Percentiles rank a stretch among this genome's conserved stretches.
These are phyloP conservation scores for Omphaloscelis lunosa DNA, from an alignment of 2,888 invertebrate genomes.

Conservation along the genomic window DNA sequence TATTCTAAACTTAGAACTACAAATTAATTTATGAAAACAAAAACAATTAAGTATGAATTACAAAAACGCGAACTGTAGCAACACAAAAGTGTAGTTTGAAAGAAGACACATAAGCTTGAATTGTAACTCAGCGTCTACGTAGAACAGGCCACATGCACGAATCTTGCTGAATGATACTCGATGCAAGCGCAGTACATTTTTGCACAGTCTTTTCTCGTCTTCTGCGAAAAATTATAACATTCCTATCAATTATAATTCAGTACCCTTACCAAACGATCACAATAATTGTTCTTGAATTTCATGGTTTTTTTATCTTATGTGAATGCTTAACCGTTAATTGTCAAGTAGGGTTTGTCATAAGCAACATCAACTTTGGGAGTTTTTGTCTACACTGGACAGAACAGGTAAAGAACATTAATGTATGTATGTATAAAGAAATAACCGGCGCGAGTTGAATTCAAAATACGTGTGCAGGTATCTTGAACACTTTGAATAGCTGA, in stretches of 20 bases:
- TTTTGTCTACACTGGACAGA: background rate
- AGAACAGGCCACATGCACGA: background rate
- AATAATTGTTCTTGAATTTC: background rate
- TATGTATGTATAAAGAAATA: too few species aligned
- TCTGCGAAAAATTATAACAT: background rate
- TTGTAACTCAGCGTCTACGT: background rate
- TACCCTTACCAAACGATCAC: too few species aligned
- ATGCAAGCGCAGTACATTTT: constrained; percentile 26
- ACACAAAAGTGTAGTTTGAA: constrained; percentile 3
- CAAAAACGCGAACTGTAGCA: constrained; percentile 18
- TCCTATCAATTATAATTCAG: background rate
- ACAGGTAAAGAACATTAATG: too few species aligned
- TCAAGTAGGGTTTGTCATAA: too few species aligned
- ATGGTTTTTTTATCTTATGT: background rate
- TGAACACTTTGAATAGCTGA: constrained; percentile 27
- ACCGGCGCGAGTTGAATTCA: constrained; percentile 31
- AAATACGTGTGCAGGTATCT: constrained; percentile 18
- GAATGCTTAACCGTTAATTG: too few species aligned
- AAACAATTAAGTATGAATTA: too few species aligned
- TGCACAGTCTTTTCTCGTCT: constrained; percentile 7
- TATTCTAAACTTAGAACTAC: too few species aligned
- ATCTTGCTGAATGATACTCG: constrained; percentile 20
- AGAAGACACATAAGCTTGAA: background rate
- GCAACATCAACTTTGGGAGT: too few species aligned
- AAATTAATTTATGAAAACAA: too few species aligned